Evolutionary conservation across 2,797 vertebrate species (phyloP), one percentile per base, ranked within the genome.

Genomic region (Calcarius lapponicus): DNA sequence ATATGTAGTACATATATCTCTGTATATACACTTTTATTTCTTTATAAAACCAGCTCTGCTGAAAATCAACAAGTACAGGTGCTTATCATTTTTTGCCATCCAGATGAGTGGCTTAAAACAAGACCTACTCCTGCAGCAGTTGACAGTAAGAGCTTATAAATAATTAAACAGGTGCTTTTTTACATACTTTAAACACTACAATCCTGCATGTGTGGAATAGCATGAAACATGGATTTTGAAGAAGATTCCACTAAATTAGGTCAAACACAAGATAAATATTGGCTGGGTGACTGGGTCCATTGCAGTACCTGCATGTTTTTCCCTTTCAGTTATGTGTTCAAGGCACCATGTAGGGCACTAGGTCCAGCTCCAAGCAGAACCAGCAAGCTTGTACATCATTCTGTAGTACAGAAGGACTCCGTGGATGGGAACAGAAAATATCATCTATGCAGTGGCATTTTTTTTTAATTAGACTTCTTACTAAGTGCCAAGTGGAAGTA

Each of bases 151-250:
- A 48, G 15, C 42, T 86, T 72, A 45, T 10, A 82, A 73, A 82
- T 34, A 40, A 62, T 71, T 67, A 57, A 87, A 58, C 8, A 38
- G 36, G 43, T 2, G 0, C 64, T 13, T 53, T 75, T 76, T 21
- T 56, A 38, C 4, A 1, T 51, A 47, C 47, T 86, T 84, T 65
- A 58, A 36, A 57, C 24, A 8, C 32, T 56, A 28, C 50, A 38
- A 0, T 78, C n/a, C 58, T 71, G 21, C 34, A 16, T 50, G 26
- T 54, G 14, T 1, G 0, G 17, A 38, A 25, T 15, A 70, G 45
- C 62, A 48, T 26, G 10, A 34, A 69, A 57, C 42, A 12, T 25
- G 58, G 16, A 58, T 84, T 92, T 69, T 75, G 65, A 75, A 74
- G 58, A 84, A 61, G 47, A 62, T 78, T 81, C n/a, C 45, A 50